Conservation (phyloP, 2,113 vertebrate genomes). For the Pygoscelis antarcticus region DNA sequence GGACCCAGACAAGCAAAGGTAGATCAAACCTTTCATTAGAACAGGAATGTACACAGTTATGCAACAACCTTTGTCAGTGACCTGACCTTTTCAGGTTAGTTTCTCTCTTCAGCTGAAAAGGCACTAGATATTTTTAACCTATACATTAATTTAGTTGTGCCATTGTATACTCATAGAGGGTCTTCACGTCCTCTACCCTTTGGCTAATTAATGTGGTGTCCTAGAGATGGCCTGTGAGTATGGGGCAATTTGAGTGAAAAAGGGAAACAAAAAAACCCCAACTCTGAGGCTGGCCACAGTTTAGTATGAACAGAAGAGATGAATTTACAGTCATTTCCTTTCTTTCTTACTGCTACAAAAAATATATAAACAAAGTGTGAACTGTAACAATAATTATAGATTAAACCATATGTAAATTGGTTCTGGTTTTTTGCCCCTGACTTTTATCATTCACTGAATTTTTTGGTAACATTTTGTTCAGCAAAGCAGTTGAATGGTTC, state of each 20-base stretch:
- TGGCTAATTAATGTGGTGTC: neutral
- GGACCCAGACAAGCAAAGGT: conserved; percentile 21
- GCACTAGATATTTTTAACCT: neutral
- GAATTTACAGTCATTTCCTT: neutral
- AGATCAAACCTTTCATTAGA: conserved; percentile 30
- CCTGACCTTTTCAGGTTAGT: conserved; percentile 1
- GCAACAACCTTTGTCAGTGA: conserved; percentile 20
- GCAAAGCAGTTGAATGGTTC: neutral
- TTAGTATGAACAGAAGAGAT: neutral
- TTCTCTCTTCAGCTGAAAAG: neutral
- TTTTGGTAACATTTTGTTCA: neutral
- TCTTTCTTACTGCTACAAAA: neutral
- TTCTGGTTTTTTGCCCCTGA: neutral
- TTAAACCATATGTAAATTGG: accelerated
- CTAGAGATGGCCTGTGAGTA: neutral
- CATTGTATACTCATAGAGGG: neutral
- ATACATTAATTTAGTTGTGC: neutral
- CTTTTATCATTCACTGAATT: neutral
- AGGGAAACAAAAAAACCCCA: accelerated
- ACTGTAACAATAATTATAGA: neutral
- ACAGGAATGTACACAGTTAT: conserved; percentile 44
- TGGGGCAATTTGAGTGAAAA: neutral
- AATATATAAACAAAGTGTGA: neutral
- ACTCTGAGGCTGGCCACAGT: neutral
- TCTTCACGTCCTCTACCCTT: neutral